Evolutionary conservation across 2,797 vertebrate genomes (phyloP), one percentile per base, ranked within the genome.

Genomic region (Hephaestus fuliginosus): DNA sequence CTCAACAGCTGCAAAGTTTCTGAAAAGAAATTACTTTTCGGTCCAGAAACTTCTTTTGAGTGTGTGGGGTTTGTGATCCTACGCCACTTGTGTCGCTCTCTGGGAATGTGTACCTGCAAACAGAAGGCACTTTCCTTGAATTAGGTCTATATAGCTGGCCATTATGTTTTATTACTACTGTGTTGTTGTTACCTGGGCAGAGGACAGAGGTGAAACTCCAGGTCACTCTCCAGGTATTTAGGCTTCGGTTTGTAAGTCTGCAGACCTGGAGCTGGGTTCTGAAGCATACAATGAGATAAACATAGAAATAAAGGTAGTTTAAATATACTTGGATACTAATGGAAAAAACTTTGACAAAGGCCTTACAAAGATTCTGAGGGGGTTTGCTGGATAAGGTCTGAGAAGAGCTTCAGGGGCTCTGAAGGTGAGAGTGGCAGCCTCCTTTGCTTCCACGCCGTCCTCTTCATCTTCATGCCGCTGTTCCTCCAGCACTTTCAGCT

Each of bases 181-280:
- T 63, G 28, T 20, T 52, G 33, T 36, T 51, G 30, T 46, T 44
- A 93, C 94, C 95, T 96, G 72, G 96, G 96, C 87, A 96, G 83
- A 70, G 97, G 94, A 86, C 97, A 98, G 76, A 98, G 94, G 79
- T 97, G 95, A 89, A 96, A 97, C 41, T 98, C 97, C 55, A 92
- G 90, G 70, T 91, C 87, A 7, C 92, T 95, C 91, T 99, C 98
- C 39, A 93, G 82, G 28, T 97, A 98, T 77, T 94, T 85, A 6
- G 97, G 94, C 39, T 93, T 92, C 0, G 49, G 85, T 90, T 93
- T 96, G 91, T 95, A 92, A 2, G 95, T 81, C 87, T 95, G 88
- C 55, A 98, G 82, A 57, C 96, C 96, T 0, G 98, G 98, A 81
- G 80, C 90, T 15, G 98, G 97, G 72, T 98, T 98, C 98, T 99